Evolutionary conservation across 2,888 invertebrate species (phyloP).

Genomic region (Atethmia centrago): DNA sequence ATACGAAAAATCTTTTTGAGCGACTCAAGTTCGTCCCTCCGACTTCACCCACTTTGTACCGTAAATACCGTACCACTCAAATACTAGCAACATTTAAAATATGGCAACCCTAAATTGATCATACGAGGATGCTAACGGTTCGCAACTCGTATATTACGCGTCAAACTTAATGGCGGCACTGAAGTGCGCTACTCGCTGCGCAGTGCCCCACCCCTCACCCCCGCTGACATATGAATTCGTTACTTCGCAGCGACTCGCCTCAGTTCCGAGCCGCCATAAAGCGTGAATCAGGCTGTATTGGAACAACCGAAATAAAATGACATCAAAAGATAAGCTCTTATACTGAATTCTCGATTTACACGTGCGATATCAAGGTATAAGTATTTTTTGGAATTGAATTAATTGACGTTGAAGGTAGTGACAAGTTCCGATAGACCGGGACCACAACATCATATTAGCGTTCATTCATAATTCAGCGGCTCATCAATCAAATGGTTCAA

Average conservation of each 20-base stretch:
- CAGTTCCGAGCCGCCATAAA: no score
- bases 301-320: slow-evolving; percentile 56
- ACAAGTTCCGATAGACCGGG: no score
- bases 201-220: no score
- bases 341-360: slow-evolving; percentile 37
- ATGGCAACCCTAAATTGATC: slow-evolving; percentile 59
- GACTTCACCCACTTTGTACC: background rate
- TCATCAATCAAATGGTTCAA: background rate
- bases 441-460: background rate
- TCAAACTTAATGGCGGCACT: no score
- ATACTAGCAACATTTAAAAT: background rate
- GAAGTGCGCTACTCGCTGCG: no score
- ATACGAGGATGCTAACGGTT: slow-evolving; percentile 40
- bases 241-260: no score
- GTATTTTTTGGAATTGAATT: slow-evolving; percentile 23
- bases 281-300: no score
- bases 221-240: no score
- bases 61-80: background rate
- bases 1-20: background rate
- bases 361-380: slow-evolving; percentile 30
- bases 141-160: slow-evolving; percentile 20
- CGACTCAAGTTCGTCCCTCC: background rate
- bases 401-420: slow-evolving; percentile 3
- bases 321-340: slow-evolving; percentile 60
- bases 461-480: slow-evolving; percentile 14